Percentiles rank a stretch among this genome's conserved stretches.
phyloP scores from a whole-genome alignment of 1,140 invertebrate genomes.

The Atta texana region DNA sequence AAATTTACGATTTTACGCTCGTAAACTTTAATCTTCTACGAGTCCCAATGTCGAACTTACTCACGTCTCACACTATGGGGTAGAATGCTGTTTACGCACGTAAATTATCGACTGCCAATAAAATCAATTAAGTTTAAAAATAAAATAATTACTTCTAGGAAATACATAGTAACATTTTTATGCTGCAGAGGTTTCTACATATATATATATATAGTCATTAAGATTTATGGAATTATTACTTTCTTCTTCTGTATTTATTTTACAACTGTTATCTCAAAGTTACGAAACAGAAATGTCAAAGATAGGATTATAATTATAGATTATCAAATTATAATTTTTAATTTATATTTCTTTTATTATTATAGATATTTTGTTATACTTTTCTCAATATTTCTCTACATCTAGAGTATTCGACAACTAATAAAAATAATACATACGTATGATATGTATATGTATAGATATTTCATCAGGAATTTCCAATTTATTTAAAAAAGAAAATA shows the following conservation, averaged over 20 bases:
- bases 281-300: not conserved
- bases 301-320: not conserved
- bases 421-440: not conserved
- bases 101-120: not conserved
- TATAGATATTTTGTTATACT: not conserved
- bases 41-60: not conserved
- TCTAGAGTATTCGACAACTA: not conserved
- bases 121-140: not conserved
- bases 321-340: not conserved
- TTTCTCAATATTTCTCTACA: not conserved
- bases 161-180: not conserved
- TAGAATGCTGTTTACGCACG: not conserved
- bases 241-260: not conserved
- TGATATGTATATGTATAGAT: not conserved
- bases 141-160: not conserved
- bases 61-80: not conserved
- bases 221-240: not conserved
- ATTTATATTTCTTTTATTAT: not conserved
- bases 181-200: not conserved
- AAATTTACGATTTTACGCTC: constrained; percentile 37
- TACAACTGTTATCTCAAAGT: not conserved
- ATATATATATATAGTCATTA: not conserved
- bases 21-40: constrained; percentile 12
- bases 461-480: not conserved
- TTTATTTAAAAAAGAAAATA: not conserved